A percentile compares a stretch with the other conserved stretches of the same genome.
Evolutionary conservation across 2,888 invertebrate species (phyloP).

Genomic region (Lithophane semibrunnea): DNA sequence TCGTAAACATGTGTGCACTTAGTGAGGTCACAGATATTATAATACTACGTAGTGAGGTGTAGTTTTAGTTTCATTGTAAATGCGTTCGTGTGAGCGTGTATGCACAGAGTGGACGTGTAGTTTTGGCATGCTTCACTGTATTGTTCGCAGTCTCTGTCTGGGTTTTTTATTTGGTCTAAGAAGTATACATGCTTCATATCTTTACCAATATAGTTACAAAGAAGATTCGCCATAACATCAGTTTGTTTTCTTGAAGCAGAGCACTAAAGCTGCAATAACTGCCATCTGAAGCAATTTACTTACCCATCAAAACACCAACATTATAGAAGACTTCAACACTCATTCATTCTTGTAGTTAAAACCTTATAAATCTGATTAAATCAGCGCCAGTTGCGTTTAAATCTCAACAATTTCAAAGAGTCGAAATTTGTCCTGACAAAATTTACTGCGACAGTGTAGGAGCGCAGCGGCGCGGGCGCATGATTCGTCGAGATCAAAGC

Average conservation of each 20-base stretch:
- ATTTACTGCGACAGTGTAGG: conserved; percentile 82
- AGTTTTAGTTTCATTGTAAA: no score
- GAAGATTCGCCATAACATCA: conserved; percentile 9
- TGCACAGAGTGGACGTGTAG: no score
- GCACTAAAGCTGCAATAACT: conserved; percentile 42
- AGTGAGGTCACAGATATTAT: no score
- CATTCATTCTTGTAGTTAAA: conserved; percentile 74
- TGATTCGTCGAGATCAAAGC: conserved; percentile 79
- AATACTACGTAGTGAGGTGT: no score
- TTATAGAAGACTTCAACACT: conserved; percentile 69
- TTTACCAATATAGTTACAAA: conserved; percentile 14
- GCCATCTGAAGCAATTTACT: conserved; percentile 63
- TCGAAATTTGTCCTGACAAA: conserved; percentile 88
- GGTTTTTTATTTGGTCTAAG: no score
- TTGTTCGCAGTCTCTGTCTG: no score
- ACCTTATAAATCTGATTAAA: conserved; percentile 85
- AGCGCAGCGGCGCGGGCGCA: conserved; percentile 70
- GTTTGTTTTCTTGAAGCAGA: conserved; percentile 19
- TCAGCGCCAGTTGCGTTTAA: conserved; percentile 76
- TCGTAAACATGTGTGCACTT: no score
- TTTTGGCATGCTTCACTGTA: no score
- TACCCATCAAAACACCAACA: conserved; percentile 70
- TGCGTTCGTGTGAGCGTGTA: no score
- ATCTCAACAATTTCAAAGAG: conserved; percentile 85
- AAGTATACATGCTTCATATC: no score